Conservation (phyloP, 2,797 vertebrate genomes). For the Thunnus albacares region DNA sequence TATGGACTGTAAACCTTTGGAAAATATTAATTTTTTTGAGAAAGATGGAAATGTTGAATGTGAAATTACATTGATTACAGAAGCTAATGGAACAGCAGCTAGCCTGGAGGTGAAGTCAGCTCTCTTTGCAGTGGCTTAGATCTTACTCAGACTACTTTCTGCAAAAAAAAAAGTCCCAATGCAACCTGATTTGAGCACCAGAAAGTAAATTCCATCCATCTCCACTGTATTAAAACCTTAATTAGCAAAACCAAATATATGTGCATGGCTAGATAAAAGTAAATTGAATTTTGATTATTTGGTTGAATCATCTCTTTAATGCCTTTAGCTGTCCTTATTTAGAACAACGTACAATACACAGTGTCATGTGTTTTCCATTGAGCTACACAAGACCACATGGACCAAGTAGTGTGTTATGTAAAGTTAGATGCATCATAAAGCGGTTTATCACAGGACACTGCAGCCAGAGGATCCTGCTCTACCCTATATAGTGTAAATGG, state of each 20-base stretch:
- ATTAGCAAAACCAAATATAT: too few species aligned
- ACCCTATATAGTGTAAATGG: background rate
- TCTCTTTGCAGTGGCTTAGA: too few species aligned
- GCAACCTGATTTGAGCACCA: too few species aligned
- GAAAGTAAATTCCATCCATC: too few species aligned
- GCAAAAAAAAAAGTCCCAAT: too few species aligned
- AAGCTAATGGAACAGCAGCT: background rate
- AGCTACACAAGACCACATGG: background rate
- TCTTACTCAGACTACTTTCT: too few species aligned
- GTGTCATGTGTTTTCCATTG: conserved; percentile 30
- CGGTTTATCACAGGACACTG: conserved; percentile 20
- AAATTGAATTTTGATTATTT: too few species aligned
- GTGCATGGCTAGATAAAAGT: too few species aligned
- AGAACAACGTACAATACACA: background rate
- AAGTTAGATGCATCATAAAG: conserved; percentile 13
- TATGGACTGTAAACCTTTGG: too few species aligned
- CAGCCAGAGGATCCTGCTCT: conserved; percentile 13
- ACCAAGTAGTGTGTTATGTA: conserved; percentile 1
- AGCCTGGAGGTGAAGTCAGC: too few species aligned
- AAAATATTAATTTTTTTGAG: too few species aligned
- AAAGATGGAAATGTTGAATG: background rate
- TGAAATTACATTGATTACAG: background rate
- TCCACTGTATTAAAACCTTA: too few species aligned
- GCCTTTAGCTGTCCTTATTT: background rate
- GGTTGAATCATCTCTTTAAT: background rate